These are phyloP conservation scores for Phenganax subtilis DNA, from an alignment of 92 coral and sea anemone genomes.

Conservation along the genomic window DNA sequence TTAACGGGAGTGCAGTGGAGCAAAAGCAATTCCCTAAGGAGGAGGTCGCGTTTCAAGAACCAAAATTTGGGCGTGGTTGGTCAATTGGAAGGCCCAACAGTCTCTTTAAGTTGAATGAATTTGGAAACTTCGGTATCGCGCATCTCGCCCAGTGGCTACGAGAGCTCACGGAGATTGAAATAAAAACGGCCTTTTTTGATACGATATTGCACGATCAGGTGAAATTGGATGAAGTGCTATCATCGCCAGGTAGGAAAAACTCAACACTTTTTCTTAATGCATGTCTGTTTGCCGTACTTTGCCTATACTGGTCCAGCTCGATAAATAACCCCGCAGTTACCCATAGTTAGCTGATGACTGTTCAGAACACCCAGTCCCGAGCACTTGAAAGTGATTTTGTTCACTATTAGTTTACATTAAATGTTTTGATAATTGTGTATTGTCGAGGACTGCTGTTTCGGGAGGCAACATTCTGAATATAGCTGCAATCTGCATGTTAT, in stretches of 20 bases:
- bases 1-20: conserved; percentile 10
- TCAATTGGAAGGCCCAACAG: conserved; percentile 77
- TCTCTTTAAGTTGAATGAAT: conserved; percentile 47
- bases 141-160: conserved; percentile 82
- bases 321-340: too few species aligned
- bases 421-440: too few species aligned
- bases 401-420: too few species aligned
- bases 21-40: neutral
- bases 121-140: conserved; percentile 77
- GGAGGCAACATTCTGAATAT: too few species aligned
- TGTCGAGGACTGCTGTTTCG: too few species aligned
- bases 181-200: conserved; percentile 2
- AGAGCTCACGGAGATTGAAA: conserved; percentile 17
- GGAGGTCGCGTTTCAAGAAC: neutral
- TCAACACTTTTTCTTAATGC: neutral
- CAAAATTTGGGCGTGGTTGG: conserved; percentile 59
- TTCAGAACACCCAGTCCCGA: too few species aligned
- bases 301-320: neutral
- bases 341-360: too few species aligned
- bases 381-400: too few species aligned
- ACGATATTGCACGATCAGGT: neutral
- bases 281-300: neutral
- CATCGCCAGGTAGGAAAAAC: neutral
- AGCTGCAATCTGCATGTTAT: too few species aligned
- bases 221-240: neutral